Evolutionary conservation across 2,797 vertebrate species (phyloP).

Genomic region (Dromococcyx pavoninus): DNA sequence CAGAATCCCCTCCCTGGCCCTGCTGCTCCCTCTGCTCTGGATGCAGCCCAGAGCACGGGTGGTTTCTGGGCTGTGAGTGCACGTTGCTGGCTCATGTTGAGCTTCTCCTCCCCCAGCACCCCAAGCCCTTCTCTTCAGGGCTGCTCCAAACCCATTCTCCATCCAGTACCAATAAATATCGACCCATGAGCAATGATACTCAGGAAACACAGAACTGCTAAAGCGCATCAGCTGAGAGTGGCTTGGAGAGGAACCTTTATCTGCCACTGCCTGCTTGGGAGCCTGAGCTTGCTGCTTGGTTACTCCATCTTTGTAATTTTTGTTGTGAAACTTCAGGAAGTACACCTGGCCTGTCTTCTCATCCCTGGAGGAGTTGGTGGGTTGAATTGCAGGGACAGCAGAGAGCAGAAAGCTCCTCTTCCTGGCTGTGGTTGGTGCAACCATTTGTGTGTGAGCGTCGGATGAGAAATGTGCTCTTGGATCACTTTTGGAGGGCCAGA

Average conservation of each 20-base stretch:
- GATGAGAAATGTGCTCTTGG: neutral
- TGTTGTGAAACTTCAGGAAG: neutral
- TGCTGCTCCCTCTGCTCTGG: too few species aligned
- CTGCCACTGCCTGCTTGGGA: neutral
- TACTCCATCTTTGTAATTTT: neutral
- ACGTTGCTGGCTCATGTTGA: too few species aligned
- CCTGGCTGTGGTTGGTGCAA: neutral
- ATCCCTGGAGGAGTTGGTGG: neutral
- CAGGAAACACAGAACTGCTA: neutral
- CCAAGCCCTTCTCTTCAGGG: too few species aligned
- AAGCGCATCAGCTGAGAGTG: neutral
- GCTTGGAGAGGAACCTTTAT: neutral
- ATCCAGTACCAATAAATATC: too few species aligned
- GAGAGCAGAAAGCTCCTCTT: neutral
- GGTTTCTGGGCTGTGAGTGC: too few species aligned
- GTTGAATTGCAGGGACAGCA: neutral
- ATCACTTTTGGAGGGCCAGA: accelerated
- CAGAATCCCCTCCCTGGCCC: too few species aligned
- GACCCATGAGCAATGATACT: neutral
- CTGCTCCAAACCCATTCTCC: too few species aligned
- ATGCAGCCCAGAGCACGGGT: too few species aligned
- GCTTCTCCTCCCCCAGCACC: too few species aligned
- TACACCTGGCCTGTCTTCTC: neutral
- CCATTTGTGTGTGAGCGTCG: neutral
- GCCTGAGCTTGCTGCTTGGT: neutral